phyloP scores from a whole-genome alignment of 1,140 invertebrate genomes.

The Lanistes nyassanus region DNA sequence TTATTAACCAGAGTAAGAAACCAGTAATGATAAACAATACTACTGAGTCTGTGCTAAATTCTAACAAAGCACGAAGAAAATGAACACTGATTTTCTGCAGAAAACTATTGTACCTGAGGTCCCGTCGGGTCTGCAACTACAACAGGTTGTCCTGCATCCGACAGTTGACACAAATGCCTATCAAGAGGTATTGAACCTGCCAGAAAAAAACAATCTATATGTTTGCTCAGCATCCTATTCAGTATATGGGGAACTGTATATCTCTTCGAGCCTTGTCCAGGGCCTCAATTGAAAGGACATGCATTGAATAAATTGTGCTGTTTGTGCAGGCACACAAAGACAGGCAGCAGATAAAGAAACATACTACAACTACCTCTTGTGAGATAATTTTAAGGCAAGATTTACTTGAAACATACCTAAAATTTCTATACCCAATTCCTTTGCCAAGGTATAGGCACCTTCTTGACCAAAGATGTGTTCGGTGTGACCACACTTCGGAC shows the following conservation, averaged over 20 bases:
- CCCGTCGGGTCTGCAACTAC: constrained; percentile 76
- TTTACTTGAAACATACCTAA: constrained; percentile 66
- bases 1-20: too few relatives aligned
- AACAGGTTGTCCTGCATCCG: constrained; percentile 82
- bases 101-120: constrained; percentile 45
- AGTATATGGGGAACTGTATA: too few relatives aligned
- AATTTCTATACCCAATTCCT: constrained; percentile 80
- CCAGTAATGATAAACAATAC: too few relatives aligned
- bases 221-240: too few relatives aligned
- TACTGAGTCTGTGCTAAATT: too few relatives aligned
- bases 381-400: not conserved
- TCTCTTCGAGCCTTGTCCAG: too few relatives aligned
- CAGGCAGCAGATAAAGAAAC: not conserved
- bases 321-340: not conserved
- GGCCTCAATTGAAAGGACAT: too few relatives aligned
- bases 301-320: constrained; percentile 15
- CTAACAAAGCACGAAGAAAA: too few relatives aligned
- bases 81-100: not conserved
- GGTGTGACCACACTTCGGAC: constrained; percentile 87
- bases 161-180: constrained; percentile 75
- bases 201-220: too few relatives aligned
- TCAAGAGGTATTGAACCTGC: constrained; percentile 79
- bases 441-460: constrained; percentile 81
- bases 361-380: not conserved
- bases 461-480: constrained; percentile 84